Percentiles rank a stretch among this genome's conserved stretches.
phyloP scores from a whole-genome alignment of 2,888 invertebrate genomes.

The Rapana venosa region DNA sequence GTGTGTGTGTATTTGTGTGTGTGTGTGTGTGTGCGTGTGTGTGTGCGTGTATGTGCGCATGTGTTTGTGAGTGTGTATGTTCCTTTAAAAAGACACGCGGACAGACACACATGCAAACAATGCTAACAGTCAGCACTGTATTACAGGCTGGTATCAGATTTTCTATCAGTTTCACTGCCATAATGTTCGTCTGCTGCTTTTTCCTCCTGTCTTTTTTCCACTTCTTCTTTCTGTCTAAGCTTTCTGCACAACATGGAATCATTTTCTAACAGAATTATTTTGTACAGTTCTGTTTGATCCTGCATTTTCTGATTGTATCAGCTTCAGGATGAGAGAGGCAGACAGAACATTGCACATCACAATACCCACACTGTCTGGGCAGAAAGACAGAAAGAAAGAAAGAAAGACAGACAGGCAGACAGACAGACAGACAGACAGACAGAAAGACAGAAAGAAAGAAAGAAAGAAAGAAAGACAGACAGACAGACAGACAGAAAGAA shows the following conservation, averaged over 20 bases:
- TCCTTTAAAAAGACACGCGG: too few species aligned
- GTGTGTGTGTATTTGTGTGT: not conserved
- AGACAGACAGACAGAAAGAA: not conserved
- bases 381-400: not conserved
- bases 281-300: not conserved
- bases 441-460: not conserved
- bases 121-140: too few species aligned
- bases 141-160: too few species aligned
- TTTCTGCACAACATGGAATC: too few species aligned
- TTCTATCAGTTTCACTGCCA: too few species aligned
- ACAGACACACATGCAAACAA: too few species aligned
- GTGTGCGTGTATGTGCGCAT: conserved; percentile 1
- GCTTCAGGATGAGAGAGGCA: not conserved
- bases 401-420: not conserved
- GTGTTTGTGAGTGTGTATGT: not conserved
- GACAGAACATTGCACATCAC: not conserved
- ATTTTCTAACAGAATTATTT: too few species aligned
- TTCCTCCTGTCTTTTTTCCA: too few species aligned
- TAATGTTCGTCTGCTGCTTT: too few species aligned
- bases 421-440: not conserved
- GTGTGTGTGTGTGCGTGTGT: not conserved
- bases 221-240: too few species aligned
- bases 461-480: not conserved
- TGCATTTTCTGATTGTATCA: not conserved
- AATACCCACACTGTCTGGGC: not conserved